Evolutionary conservation across 2,797 vertebrate species (phyloP), one percentile per base, ranked within the genome.

Genomic region (Mustela erminea): DNA sequence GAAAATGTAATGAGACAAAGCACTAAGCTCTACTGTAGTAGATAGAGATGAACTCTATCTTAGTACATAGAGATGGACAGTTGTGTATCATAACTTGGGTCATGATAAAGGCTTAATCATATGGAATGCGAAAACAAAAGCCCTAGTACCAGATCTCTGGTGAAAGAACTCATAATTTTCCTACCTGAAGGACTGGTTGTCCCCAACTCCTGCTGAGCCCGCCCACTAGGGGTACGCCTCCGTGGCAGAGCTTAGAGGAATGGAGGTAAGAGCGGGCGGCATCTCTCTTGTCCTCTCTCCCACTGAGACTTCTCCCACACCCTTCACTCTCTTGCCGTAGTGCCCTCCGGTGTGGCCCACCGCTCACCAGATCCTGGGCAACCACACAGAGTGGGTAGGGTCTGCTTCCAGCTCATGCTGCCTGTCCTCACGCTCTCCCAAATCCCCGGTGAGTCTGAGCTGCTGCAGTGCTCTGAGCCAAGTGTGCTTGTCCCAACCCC

Each of bases 311-410:
- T 62, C 21, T 70, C 25, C 62, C 3, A 32, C 9, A 7, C 27
- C 3, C 15, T 56, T 54, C 2, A 1, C 17, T 81, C 35, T 23
- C 25, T 41, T 78, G 2, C 15, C 2, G 2, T 38, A 32, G 9
- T 38, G 21, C 27, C 49, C 25, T 60, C 54, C 21, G n/a, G 9
- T 80, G 41, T 5, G 18, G 12, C 17, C 1, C 21, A 9, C 25
- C 25, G 3, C 17, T 43, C n/a, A 3, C 20, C n/a, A 23, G 25
- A 62, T 4, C 46, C 32, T 14, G 20, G 5, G 27, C 46, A 54
- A 21, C 1, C 12, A 12, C 1, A 2, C 7, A 10, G 20, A 35
- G 0, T 8, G 41, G 2, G 21, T 10, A 4, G 0, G 15, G 3
- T 38, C 13, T 4, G 14, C 1, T 4, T 82, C 25, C 17, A 10